Percentiles rank a stretch among this genome's conserved stretches.
phyloP scores from a whole-genome alignment of 2,113 vertebrate species.

The Dicentrarchus labrax region DNA sequence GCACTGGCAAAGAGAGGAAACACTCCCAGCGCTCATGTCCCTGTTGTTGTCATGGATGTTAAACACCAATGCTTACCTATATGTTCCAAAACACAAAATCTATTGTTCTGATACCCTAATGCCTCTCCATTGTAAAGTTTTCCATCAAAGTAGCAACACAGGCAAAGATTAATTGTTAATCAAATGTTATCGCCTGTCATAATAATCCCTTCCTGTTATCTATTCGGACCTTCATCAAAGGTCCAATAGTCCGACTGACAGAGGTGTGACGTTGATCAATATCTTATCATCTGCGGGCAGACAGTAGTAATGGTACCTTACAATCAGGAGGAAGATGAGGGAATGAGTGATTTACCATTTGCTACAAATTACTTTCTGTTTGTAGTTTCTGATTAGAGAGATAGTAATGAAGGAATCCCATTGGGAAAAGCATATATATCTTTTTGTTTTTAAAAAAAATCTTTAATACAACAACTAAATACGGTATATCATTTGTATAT shows the following conservation, averaged over 20 bases:
- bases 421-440: conserved; percentile 12
- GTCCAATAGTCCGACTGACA: conserved; percentile 66
- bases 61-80: conserved; percentile 36
- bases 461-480: background rate
- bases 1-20: conserved; percentile 54
- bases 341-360: conserved; percentile 42
- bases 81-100: conserved; percentile 24
- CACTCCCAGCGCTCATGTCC: conserved; percentile 45
- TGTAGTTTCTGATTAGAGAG: conserved; percentile 28
- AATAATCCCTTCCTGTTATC: conserved; percentile 76
- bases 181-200: conserved; percentile 65
- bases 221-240: conserved; percentile 62
- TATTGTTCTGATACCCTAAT: background rate
- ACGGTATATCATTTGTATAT: background rate
- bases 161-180: conserved; percentile 62
- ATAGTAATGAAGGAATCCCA: conserved; percentile 10
- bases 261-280: conserved; percentile 71
- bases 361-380: conserved; percentile 37
- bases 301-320: conserved; percentile 46
- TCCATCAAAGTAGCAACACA: conserved; percentile 52
- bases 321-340: conserved; percentile 39
- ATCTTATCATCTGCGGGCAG: conserved; percentile 72
- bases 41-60: conserved; percentile 52
- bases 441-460: background rate
- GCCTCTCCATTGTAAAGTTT: conserved; percentile 50